A percentile compares a stretch with the other conserved stretches of the same genome.
Conservation (phyloP, 2,113 vertebrate species). For the Phylloscopus whistleri region DNA sequence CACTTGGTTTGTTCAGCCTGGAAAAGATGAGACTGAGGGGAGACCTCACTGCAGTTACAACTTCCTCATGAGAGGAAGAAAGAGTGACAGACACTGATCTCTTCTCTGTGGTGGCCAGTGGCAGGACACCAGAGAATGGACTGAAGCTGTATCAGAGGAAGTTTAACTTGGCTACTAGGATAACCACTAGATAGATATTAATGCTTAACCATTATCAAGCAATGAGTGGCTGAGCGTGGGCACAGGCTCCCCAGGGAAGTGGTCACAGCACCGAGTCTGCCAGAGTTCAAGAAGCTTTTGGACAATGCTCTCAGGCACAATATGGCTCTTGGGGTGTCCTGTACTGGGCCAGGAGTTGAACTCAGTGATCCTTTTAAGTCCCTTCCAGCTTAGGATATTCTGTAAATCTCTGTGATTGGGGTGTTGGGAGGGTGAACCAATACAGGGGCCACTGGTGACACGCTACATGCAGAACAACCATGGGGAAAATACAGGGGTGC, state of each 20-base stretch:
- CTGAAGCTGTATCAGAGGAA: not conserved
- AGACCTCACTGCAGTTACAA: not conserved
- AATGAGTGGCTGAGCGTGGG: not conserved
- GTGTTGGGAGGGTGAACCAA: fast-evolving
- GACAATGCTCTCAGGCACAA: not conserved
- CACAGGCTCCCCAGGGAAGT: not conserved
- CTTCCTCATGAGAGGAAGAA: not conserved
- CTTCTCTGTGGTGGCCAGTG: not conserved
- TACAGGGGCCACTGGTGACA: not conserved
- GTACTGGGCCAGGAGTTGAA: not conserved
- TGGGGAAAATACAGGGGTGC: too few relatives aligned
- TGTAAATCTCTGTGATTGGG: not conserved
- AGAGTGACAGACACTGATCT: too few relatives aligned
- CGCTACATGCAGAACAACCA: fast-evolving
- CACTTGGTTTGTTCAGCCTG: not conserved
- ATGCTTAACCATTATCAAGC: not conserved
- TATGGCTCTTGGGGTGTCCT: too few relatives aligned
- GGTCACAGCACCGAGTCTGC: not conserved
- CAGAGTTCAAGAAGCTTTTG: not conserved
- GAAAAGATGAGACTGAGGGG: not conserved
- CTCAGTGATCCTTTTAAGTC: not conserved
- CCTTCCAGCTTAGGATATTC: not conserved
- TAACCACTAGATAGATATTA: not conserved
- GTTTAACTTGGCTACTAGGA: not conserved
- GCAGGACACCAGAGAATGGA: not conserved